Conservation (phyloP, 2,797 vertebrate species). For the Meriones psammophilus region DNA sequence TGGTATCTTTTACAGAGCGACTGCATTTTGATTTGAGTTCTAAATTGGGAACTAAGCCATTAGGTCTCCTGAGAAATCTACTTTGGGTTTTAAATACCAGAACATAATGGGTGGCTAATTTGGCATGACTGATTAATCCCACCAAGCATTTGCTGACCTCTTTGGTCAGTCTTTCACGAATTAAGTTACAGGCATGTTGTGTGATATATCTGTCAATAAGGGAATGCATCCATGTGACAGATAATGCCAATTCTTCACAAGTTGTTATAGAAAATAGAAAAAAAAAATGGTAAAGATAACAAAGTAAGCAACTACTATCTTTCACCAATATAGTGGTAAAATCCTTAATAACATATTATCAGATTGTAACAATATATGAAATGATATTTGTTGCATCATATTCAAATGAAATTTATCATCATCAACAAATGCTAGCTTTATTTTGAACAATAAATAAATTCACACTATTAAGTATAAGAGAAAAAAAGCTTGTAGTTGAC, state of each 20-base stretch:
- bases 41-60: not conserved
- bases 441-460: constrained; percentile 26
- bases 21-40: not conserved
- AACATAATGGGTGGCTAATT: constrained; percentile 20
- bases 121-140: not conserved
- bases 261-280: not conserved
- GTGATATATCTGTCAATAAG: not conserved
- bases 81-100: not conserved
- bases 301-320: not conserved
- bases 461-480: not conserved
- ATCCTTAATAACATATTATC: not conserved
- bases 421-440: constrained; percentile 19
- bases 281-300: not conserved
- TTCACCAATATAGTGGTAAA: not conserved
- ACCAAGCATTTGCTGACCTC: not conserved
- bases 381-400: not conserved
- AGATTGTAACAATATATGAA: not conserved
- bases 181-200: not conserved
- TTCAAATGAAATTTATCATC: not conserved
- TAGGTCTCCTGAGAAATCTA: not conserved
- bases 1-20: not conserved
- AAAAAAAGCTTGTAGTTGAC: not conserved
- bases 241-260: not conserved
- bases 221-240: not conserved
- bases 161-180: not conserved